These are phyloP conservation scores for Apocrypta bakeri DNA, from an alignment of 1,140 invertebrate genomes.

Conservation along the genomic window DNA sequence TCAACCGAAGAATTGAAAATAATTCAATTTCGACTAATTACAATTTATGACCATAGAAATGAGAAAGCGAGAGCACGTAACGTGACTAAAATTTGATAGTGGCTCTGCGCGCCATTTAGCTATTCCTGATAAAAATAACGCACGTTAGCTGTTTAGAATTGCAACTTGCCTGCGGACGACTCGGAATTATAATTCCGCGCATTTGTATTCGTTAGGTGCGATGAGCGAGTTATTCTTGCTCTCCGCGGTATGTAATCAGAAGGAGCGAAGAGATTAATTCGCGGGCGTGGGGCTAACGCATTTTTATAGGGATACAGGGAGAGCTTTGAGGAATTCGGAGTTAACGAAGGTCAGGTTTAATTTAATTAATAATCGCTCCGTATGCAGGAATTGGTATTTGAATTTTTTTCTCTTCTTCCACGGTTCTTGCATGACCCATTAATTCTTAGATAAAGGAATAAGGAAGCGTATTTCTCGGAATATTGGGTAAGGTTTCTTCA, in stretches of 20 bases:
- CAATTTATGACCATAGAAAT: slow-evolving; percentile 35
- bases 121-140: neutral
- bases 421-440: neutral
- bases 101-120: neutral
- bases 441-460: neutral
- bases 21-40: slow-evolving; percentile 43
- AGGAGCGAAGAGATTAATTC: slow-evolving; percentile 19
- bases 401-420: neutral
- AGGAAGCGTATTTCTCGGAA: neutral
- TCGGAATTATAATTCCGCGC: slow-evolving; percentile 66
- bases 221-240: slow-evolving; percentile 45
- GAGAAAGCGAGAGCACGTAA: neutral
- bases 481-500: too few relatives aligned
- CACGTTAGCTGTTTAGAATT: slow-evolving; percentile 12
- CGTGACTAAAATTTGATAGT: slow-evolving; percentile 9
- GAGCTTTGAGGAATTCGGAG: neutral
- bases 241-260: slow-evolving; percentile 58
- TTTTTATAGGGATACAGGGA: neutral
- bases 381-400: neutral
- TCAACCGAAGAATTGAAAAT: slow-evolving; percentile 15
- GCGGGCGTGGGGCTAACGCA: neutral
- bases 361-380: neutral
- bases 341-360: neutral
- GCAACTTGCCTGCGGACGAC: slow-evolving; percentile 17
- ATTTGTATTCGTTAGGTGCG: slow-evolving; percentile 69